These are phyloP conservation scores for Tholera decimalis DNA, from an alignment of 2,888 invertebrate species.

Conservation along the genomic window DNA sequence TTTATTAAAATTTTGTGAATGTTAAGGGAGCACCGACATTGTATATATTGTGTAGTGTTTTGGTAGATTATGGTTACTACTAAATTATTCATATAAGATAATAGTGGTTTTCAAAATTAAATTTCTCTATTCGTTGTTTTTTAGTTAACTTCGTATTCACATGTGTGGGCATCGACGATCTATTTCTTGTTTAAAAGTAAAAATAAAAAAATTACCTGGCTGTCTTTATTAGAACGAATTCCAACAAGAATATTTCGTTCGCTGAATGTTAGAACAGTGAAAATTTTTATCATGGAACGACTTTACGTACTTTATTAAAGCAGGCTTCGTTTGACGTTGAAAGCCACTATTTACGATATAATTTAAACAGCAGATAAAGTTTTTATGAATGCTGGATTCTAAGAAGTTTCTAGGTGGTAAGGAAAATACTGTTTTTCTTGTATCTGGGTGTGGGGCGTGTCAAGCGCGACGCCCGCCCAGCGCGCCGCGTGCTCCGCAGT, in stretches of 20 bases:
- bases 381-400: constrained; percentile 44
- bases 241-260: not conserved
- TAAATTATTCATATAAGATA: not conserved
- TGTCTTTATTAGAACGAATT: not conserved
- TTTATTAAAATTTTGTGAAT: not conserved
- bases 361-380: constrained; percentile 13
- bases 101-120: not conserved
- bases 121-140: not conserved
- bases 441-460: constrained; percentile 80
- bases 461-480: constrained; percentile 81
- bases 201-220: too few species aligned
- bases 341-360: constrained; percentile 19
- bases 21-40: not conserved
- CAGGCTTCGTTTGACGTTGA: constrained; percentile 4
- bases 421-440: constrained; percentile 55
- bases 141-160: not conserved
- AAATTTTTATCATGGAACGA: not conserved
- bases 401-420: constrained; percentile 52
- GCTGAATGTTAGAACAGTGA: not conserved
- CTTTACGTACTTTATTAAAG: not conserved
- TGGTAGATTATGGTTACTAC: not conserved
- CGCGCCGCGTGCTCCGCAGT: constrained; percentile 75
- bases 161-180: too few species aligned
- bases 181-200: too few species aligned
- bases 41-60: not conserved